Conservation (phyloP, 2,113 vertebrate genomes). For the Scopus umbretta region DNA sequence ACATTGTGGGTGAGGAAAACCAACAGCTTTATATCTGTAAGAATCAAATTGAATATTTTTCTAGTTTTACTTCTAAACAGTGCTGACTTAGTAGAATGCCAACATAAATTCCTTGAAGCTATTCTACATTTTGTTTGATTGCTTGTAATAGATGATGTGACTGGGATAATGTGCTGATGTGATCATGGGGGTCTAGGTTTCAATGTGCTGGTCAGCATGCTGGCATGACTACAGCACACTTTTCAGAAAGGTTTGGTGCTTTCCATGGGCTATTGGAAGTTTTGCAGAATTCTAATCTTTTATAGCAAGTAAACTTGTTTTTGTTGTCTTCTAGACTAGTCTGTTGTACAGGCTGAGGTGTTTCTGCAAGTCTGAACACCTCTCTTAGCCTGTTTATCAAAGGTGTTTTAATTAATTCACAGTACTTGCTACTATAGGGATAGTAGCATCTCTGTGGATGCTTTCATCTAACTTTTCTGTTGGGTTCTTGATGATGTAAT, state of each 20-base stretch:
- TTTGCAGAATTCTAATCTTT: not conserved
- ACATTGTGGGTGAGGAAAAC: not conserved
- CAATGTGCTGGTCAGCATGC: not conserved
- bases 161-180: not conserved
- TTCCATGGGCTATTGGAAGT: not conserved
- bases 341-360: not conserved
- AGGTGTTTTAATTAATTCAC: not conserved
- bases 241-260: not conserved
- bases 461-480: not conserved
- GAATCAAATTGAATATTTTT: not conserved
- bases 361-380: not conserved
- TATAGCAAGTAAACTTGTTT: not conserved
- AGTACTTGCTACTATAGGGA: not conserved
- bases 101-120: not conserved
- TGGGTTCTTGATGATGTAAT: not conserved
- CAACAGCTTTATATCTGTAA: not conserved
- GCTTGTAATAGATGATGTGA: not conserved
- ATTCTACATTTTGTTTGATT: not conserved
- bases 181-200: not conserved
- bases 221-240: rapidly evolving
- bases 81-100: not conserved
- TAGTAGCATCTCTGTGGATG: not conserved
- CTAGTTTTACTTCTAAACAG: not conserved
- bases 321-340: not conserved
- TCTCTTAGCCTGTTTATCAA: not conserved